A percentile compares a stretch with the other conserved stretches of the same genome.
These are phyloP conservation scores for Gopherus flavomarginatus DNA, from an alignment of 2,113 vertebrate species.

Conservation along the genomic window DNA sequence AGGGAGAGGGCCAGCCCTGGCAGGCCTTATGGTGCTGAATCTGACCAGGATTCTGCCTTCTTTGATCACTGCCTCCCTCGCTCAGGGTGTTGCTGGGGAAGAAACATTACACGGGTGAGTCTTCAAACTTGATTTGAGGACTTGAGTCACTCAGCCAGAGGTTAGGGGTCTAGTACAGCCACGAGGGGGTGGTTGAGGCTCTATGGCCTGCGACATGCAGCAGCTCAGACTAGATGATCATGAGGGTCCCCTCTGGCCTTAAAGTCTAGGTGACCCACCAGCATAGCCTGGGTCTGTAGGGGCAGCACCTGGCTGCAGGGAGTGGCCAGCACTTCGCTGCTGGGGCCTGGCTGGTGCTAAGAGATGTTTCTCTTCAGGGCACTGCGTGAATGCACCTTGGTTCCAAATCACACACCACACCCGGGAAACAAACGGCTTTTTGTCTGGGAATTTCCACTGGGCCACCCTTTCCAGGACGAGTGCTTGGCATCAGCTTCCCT, in stretches of 20 bases:
- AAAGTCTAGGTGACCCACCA: no score
- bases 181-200: no score
- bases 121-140: no score
- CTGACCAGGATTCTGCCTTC: background rate
- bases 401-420: background rate
- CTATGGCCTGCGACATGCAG: no score
- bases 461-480: background rate
- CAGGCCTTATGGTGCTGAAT: no score
- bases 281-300: no score
- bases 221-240: no score
- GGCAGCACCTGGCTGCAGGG: background rate
- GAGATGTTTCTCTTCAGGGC: background rate
- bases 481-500: background rate
- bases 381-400: background rate
- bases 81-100: background rate
- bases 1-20: no score
- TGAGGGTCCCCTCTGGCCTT: no score
- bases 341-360: background rate
- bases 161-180: no score
- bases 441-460: background rate
- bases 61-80: background rate
- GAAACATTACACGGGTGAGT: background rate
- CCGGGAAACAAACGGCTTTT: background rate
- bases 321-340: background rate
- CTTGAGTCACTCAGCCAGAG: no score